phyloP scores from a whole-genome alignment of 2,113 vertebrate species.

The Alligator mississippiensis region DNA sequence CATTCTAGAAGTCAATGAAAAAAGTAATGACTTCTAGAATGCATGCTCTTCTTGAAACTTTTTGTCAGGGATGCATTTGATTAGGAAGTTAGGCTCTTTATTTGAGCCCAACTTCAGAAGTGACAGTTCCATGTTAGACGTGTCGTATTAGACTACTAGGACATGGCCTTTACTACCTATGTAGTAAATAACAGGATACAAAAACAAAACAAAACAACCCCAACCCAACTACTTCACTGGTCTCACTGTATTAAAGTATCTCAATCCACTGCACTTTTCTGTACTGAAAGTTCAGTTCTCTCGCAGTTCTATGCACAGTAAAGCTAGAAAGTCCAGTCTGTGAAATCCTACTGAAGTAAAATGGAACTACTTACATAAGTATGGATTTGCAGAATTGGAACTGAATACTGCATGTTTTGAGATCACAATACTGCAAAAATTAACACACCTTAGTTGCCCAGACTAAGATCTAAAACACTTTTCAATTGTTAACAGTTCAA shows the following conservation, averaged over 20 bases:
- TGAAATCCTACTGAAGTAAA: not conserved
- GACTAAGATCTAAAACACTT: not conserved
- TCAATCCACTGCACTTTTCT: not conserved
- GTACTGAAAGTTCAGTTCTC: conserved; percentile 3
- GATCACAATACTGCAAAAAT: not conserved
- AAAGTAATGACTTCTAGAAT: too few species aligned
- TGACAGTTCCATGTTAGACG: not conserved
- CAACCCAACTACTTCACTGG: conserved; percentile 29
- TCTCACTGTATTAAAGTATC: conserved; percentile 37
- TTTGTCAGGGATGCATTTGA: not conserved
- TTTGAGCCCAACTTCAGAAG: not conserved
- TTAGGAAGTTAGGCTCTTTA: not conserved
- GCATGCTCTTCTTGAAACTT: not conserved
- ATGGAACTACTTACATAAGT: not conserved
- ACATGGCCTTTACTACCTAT: not conserved
- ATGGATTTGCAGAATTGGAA: not conserved
- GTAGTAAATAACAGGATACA: not conserved
- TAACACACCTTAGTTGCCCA: not conserved
- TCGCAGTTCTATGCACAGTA: not conserved
- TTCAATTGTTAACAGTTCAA: not conserved
- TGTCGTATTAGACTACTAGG: not conserved
- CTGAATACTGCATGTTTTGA: not conserved
- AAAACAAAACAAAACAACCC: not conserved
- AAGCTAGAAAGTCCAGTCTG: not conserved
- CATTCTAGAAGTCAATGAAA: not conserved